phyloP scores from a whole-genome alignment of 2,888 invertebrate species.

The Litoditis marina region DNA sequence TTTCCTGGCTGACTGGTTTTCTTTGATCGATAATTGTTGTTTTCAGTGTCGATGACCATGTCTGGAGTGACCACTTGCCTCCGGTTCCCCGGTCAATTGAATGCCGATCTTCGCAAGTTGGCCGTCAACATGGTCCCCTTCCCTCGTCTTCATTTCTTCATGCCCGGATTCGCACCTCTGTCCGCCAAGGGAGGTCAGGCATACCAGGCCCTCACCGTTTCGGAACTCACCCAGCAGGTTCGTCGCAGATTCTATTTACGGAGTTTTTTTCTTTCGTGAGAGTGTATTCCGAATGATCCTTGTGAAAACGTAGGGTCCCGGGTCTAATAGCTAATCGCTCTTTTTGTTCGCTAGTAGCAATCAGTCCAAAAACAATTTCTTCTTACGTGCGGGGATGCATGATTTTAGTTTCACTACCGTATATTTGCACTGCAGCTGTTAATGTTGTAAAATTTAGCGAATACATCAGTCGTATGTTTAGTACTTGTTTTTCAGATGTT shows the following conservation, averaged over 20 bases:
- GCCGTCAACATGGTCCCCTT: slow-evolving; percentile 86
- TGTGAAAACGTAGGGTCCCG: too few relatives aligned
- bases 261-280: neutral
- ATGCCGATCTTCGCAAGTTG: slow-evolving; percentile 76
- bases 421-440: too few relatives aligned
- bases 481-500: slow-evolving; percentile 71
- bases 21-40: neutral
- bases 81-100: slow-evolving; percentile 84
- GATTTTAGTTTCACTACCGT: too few relatives aligned
- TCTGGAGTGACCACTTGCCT: slow-evolving; percentile 69
- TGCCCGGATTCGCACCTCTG: slow-evolving; percentile 80
- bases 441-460: too few relatives aligned
- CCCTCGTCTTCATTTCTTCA: slow-evolving; percentile 73
- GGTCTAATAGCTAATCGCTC: too few relatives aligned
- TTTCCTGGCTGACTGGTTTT: too few relatives aligned
- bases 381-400: too few relatives aligned
- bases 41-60: slow-evolving; percentile 65
- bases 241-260: too few relatives aligned
- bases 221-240: slow-evolving; percentile 75
- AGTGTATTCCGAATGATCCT: neutral
- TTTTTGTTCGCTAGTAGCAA: too few relatives aligned
- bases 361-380: too few relatives aligned
- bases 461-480: too few relatives aligned
- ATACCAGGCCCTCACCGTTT: slow-evolving; percentile 73
- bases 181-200: slow-evolving; percentile 73